These are phyloP conservation scores for Apis florea DNA, from an alignment of 1,140 invertebrate species.

Conservation along the genomic window DNA sequence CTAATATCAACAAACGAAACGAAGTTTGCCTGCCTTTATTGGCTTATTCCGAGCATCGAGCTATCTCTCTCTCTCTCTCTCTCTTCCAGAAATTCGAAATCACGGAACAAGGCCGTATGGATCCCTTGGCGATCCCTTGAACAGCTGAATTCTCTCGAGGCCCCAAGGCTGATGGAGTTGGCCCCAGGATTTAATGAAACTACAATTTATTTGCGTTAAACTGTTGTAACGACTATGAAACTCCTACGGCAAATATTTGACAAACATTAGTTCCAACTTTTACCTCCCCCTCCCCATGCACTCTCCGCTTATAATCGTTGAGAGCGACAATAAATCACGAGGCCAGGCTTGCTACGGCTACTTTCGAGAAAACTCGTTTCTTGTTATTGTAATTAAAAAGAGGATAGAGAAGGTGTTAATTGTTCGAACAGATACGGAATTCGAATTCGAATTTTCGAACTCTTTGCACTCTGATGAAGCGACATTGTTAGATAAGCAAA, in stretches of 20 bases:
- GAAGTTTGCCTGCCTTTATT: neutral
- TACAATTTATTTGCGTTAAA: constrained; percentile 33
- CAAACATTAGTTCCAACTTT: constrained; percentile 20
- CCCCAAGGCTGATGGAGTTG: neutral
- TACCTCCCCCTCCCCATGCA: no score
- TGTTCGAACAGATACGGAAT: no score
- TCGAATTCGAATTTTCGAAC: no score
- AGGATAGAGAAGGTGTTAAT: no score
- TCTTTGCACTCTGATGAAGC: no score
- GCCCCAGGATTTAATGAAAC: constrained; percentile 3
- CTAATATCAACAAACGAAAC: neutral
- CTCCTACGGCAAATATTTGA: constrained; percentile 18
- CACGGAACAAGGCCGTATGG: constrained; percentile 11
- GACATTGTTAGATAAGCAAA: no score
- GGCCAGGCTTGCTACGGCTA: no score
- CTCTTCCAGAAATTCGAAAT: neutral
- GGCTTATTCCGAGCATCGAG: neutral
- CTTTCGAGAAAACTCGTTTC: no score
- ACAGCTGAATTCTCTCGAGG: neutral
- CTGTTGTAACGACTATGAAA: constrained; percentile 1
- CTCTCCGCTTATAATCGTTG: no score
- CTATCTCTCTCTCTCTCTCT: neutral
- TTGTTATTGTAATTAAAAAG: no score
- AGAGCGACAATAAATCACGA: no score
- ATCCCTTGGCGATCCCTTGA: constrained; percentile 21